Conservation (phyloP, 1,140 invertebrate genomes). For the Whitmania pigra region DNA sequence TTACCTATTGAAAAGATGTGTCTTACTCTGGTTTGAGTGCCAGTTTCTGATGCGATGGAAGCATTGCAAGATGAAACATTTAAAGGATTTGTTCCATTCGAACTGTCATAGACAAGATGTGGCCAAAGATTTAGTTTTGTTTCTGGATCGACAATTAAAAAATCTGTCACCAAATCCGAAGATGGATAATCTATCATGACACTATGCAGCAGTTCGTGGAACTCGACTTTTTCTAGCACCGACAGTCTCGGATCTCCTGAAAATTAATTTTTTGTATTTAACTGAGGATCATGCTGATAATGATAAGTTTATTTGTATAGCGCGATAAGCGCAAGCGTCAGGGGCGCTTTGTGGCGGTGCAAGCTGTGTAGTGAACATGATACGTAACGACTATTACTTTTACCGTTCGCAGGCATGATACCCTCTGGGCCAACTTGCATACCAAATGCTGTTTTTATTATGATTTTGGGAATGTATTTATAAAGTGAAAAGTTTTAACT, state of each 20-base stretch:
- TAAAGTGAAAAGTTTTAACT: too few relatives aligned
- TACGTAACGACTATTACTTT: too few relatives aligned
- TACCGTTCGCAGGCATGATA: too few relatives aligned
- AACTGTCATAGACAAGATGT: slow-evolving; percentile 27
- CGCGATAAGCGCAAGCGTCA: too few relatives aligned
- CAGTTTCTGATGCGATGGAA: slow-evolving; percentile 9
- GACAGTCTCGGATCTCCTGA: slow-evolving; percentile 29
- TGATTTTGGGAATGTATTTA: too few relatives aligned
- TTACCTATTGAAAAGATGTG: not conserved
- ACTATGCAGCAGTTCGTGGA: slow-evolving; percentile 28
- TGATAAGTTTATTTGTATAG: too few relatives aligned
- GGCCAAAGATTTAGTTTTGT: slow-evolving; percentile 24
- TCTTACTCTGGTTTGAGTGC: not conserved
- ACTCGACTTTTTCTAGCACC: slow-evolving; percentile 27
- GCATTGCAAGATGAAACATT: slow-evolving; percentile 21
- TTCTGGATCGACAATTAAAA: slow-evolving; percentile 27
- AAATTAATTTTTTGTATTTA: too few relatives aligned
- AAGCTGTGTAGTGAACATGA: too few relatives aligned
- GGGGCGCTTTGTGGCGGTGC: too few relatives aligned
- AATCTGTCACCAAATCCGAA: slow-evolving; percentile 28
- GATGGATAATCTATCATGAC: slow-evolving; percentile 26
- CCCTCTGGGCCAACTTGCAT: too few relatives aligned
- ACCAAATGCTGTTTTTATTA: too few relatives aligned
- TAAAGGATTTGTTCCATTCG: slow-evolving; percentile 22
- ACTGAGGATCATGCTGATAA: too few relatives aligned